These are phyloP conservation scores for Bucco capensis DNA, from an alignment of 2,113 vertebrate species.

Conservation along the genomic window DNA sequence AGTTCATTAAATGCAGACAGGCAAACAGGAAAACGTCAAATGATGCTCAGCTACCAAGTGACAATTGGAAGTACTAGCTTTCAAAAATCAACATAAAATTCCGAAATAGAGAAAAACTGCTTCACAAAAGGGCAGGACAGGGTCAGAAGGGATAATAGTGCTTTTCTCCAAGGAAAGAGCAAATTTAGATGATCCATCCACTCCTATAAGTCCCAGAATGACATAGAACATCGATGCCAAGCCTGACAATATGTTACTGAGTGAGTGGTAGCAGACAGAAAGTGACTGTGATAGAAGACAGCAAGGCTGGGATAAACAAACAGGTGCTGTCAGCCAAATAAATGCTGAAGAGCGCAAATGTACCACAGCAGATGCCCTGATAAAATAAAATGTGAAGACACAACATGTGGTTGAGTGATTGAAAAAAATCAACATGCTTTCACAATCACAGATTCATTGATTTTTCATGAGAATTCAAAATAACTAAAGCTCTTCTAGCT, in stretches of 20 bases:
- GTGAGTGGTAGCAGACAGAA: constrained; percentile 23
- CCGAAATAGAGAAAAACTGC: neutral
- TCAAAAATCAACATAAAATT: neutral
- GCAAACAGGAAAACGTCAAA: neutral
- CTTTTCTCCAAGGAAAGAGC: neutral
- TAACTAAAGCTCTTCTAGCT: neutral
- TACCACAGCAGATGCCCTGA: constrained; percentile 30
- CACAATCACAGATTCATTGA: neutral
- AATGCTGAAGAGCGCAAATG: constrained; percentile 13
- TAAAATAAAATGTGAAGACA: constrained; percentile 52
- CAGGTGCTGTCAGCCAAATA: constrained; percentile 49
- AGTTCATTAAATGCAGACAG: neutral
- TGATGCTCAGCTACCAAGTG: neutral
- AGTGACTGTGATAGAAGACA: constrained; percentile 40
- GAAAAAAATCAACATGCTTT: neutral
- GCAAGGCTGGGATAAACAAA: constrained; percentile 42
- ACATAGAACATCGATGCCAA: neutral
- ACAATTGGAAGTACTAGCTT: neutral
- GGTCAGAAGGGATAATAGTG: neutral
- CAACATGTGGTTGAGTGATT: neutral
- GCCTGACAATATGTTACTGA: constrained; percentile 47
- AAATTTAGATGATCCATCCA: neutral
- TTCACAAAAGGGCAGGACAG: neutral
- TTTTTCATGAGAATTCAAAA: constrained; percentile 1
- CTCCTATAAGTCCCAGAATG: neutral